phyloP scores from a whole-genome alignment of 2,888 invertebrate species.

The Euproctis similis region DNA sequence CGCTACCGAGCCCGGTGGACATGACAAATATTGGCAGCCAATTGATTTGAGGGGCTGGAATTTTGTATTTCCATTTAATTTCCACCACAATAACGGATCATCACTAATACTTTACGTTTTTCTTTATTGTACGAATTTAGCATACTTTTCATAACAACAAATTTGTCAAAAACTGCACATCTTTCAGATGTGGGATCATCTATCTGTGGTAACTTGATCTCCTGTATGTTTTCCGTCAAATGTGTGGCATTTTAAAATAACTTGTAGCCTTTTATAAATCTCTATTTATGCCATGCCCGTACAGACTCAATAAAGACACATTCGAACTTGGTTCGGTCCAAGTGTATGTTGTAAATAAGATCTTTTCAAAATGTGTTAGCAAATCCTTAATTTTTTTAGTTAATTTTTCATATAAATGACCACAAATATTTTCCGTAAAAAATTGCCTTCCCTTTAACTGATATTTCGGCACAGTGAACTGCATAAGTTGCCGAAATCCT shows the following conservation, averaged over 20 bases:
- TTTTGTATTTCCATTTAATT: no score
- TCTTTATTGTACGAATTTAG: no score
- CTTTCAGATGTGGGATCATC: no score
- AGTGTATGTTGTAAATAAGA: constrained; percentile 25
- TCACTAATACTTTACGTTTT: no score
- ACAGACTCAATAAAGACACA: constrained; percentile 20
- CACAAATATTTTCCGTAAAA: constrained; percentile 18
- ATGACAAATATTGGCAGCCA: no score
- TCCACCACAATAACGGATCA: no score
- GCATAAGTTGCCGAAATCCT: constrained; percentile 18
- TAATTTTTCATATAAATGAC: constrained; percentile 14
- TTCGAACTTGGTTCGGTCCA: constrained; percentile 18
- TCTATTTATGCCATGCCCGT: constrained; percentile 17
- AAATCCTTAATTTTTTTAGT: constrained; percentile 14
- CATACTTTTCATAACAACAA: no score
- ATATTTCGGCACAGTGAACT: constrained; percentile 17
- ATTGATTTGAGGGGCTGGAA: no score
- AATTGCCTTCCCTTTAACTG: constrained; percentile 18
- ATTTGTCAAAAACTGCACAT: no score
- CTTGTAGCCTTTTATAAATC: constrained; percentile 13
- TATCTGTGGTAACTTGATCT: constrained; percentile 13
- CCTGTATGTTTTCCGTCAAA: constrained; percentile 16
- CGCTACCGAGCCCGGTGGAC: no score
- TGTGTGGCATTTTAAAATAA: constrained; percentile 19
- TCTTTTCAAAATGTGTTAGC: constrained; percentile 18